Base-by-base conservation (phyloP, 2,888 invertebrate species). In the Ectropis crepuscularia region DNA sequence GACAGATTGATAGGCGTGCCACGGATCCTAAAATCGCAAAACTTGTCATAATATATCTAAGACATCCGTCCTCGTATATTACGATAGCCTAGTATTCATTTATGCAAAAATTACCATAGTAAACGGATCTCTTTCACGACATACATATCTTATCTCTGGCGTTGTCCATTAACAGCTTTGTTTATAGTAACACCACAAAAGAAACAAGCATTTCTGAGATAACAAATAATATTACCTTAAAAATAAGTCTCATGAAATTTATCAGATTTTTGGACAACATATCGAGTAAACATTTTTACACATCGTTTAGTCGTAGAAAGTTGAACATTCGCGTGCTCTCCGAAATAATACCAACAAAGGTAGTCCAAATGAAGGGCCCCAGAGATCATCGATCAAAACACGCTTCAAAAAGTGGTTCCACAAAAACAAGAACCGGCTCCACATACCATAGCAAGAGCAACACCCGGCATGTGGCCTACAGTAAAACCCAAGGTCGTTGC, bases 401-500 rank as follows among this genome's bases (percentile, higher is more conserved):
- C 73, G 74, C 78, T 77, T 78, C 80, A 77, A 79, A 81, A 78
- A 70, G 81, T 74, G 72, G 79, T 80, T 78, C 78, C 74, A 86
- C 85, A 87, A 88, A 65, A 88, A 87, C 83, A 82, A 75, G 75
- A 88, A 89, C 88, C 86, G 88, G 88, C 83, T 82, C 63, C 68
- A 74, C 78, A 78, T 79, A 74, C 80, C 79, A 67, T 74, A 67
- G 76, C 65, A 78, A 78, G 85, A 81, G 82, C 86, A 86, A 86
- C 82, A 88, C 83, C 90, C 90, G 88, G 83, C 81, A 80, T 81
- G 86, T 84, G 92, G 92, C 91, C 91, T 92, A 89, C 89, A 89
- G 83, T 87, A 86, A 79, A 81, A 83, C 85, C 87, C 92, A 91
- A 91, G 91, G 91, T 87, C 91, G 91, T 86, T 82, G 74, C 81